phyloP scores from a whole-genome alignment of 2,113 vertebrate species.

The Entelurus aequoreus region DNA sequence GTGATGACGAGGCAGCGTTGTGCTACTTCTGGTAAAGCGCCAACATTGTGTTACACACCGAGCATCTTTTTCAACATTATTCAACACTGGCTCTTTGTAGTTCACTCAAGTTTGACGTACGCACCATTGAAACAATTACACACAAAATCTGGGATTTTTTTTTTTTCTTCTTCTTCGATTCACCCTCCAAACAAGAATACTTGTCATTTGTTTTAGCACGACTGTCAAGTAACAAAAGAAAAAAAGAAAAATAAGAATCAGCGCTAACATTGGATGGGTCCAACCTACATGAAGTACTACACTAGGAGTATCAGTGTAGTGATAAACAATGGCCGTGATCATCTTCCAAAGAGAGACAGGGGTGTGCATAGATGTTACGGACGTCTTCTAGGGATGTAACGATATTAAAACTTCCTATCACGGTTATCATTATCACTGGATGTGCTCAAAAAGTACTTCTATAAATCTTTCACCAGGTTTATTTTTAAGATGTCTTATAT shows the following conservation, averaged over 20 bases:
- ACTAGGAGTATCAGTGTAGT: not conserved
- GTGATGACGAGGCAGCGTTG: slow-evolving; percentile 7
- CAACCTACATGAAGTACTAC: slow-evolving; percentile 50
- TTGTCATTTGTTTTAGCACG: slow-evolving; percentile 49
- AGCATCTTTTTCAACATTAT: slow-evolving; percentile 66
- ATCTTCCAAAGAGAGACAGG: slow-evolving; percentile 42
- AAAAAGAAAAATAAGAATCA: slow-evolving; percentile 28
- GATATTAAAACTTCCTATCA: too few relatives aligned
- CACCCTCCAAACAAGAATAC: slow-evolving; percentile 54
- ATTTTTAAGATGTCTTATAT: too few relatives aligned
- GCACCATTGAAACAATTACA: slow-evolving; percentile 70
- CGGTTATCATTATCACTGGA: too few relatives aligned
- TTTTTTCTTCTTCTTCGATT: slow-evolving; percentile 14
- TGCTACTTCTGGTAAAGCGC: slow-evolving; percentile 49
- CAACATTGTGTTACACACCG: slow-evolving; percentile 59
- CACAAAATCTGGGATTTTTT: slow-evolving; percentile 54
- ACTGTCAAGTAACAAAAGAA: slow-evolving; percentile 82
- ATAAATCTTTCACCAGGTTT: too few relatives aligned
- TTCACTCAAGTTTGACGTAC: slow-evolving; percentile 64
- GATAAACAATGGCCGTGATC: slow-evolving; percentile 13
- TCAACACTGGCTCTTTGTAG: slow-evolving; percentile 68
- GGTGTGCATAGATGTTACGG: slow-evolving; percentile 54
- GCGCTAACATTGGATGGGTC: slow-evolving; percentile 30
- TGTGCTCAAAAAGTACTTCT: too few relatives aligned
- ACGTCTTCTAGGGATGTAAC: too few relatives aligned